A percentile compares a stretch with the other conserved stretches of the same genome.
Conservation (phyloP, 2,888 invertebrate genomes). For the Cephus sareptanus region DNA sequence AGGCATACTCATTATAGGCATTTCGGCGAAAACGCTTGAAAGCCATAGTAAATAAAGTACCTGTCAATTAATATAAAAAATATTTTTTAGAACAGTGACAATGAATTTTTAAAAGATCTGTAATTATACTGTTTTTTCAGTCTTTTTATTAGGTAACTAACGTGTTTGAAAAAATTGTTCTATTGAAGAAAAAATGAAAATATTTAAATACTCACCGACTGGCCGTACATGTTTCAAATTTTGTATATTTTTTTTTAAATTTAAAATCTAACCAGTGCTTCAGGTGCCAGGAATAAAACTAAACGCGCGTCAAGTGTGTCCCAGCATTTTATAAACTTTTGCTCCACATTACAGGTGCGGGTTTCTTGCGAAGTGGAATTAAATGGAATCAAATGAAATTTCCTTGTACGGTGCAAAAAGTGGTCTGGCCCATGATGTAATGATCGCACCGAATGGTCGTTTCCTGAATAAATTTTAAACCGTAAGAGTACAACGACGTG, state of each 20-base stretch:
- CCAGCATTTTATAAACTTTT: conserved; percentile 62
- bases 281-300: conserved; percentile 47
- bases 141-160: too few species aligned
- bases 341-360: conserved; percentile 41
- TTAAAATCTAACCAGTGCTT: conserved; percentile 16
- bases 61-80: conserved; percentile 31
- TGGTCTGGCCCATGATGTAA: conserved; percentile 52
- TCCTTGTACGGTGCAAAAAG: conserved; percentile 63
- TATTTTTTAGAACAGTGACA: neutral
- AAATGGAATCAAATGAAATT: conserved; percentile 50
- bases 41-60: conserved; percentile 54
- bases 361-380: conserved; percentile 23
- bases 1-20: conserved; percentile 32
- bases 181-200: neutral
- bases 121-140: too few species aligned
- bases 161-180: neutral
- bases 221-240: conserved; percentile 38
- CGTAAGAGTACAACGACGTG: conserved; percentile 26
- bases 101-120: neutral
- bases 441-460: conserved; percentile 52
- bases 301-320: conserved; percentile 41
- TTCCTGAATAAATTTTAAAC: conserved; percentile 58
- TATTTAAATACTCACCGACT: conserved; percentile 38
- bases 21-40: conserved; percentile 42
- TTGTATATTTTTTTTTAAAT: conserved; percentile 1